Conservation (phyloP, 2,888 invertebrate genomes). For the Congeria kusceri region DNA sequence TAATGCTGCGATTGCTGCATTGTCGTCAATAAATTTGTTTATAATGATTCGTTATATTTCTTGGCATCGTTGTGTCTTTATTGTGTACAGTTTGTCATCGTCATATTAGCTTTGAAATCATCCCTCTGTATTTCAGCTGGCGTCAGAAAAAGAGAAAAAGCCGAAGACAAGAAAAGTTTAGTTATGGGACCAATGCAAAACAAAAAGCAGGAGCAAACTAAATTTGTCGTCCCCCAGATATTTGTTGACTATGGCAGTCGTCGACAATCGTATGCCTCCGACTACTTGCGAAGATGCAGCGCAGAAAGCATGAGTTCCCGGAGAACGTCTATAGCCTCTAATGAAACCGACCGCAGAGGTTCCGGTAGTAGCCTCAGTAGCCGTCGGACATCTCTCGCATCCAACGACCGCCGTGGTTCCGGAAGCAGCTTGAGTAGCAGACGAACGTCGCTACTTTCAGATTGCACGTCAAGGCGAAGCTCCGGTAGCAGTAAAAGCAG, state of each 20-base stretch:
- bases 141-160: slow-evolving; percentile 62
- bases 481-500: slow-evolving; percentile 78
- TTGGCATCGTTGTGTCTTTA: too few species aligned
- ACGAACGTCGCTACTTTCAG: slow-evolving; percentile 78
- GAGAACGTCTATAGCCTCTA: slow-evolving; percentile 72
- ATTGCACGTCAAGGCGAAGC: slow-evolving; percentile 77
- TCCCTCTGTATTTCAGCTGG: slow-evolving; percentile 52
- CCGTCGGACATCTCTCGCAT: slow-evolving; percentile 78
- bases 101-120: too few species aligned
- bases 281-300: slow-evolving; percentile 69
- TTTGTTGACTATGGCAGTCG: slow-evolving; percentile 82
- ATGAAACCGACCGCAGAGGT: slow-evolving; percentile 75
- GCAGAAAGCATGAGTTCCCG: slow-evolving; percentile 73
- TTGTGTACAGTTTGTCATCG: too few species aligned
- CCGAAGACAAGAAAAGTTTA: slow-evolving; percentile 77
- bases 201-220: slow-evolving; percentile 78
- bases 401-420: slow-evolving; percentile 79
- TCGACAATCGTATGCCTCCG: slow-evolving; percentile 79
- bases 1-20: too few species aligned
- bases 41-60: too few species aligned
- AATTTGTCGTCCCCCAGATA: slow-evolving; percentile 81
- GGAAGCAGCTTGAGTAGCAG: slow-evolving; percentile 79
- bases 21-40: too few species aligned
- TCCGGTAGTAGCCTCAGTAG: slow-evolving; percentile 79
- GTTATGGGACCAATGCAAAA: slow-evolving; percentile 77